Evolutionary conservation across 2,797 vertebrate genomes (phyloP), one percentile per base, ranked within the genome.

Genomic region (Geotrypetes seraphini): DNA sequence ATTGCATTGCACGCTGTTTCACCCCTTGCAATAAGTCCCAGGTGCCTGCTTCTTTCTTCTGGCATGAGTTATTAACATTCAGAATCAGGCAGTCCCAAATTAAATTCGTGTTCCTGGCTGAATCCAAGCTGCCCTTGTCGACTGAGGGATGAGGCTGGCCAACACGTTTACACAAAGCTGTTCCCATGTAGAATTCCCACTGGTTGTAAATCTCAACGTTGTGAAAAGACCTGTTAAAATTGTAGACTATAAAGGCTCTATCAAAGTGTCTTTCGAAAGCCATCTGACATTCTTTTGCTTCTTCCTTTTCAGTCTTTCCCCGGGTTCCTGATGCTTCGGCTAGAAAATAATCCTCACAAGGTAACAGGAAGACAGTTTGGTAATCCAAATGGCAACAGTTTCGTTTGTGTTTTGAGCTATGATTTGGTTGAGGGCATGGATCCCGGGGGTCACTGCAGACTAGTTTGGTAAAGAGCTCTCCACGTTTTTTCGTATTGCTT

Each of bases 401-500:
- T n/a, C n/a, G n/a, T n/a, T n/a, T n/a, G n/a, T n/a, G n/a, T n/a
- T n/a, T n/a, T n/a, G n/a, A n/a, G n/a, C n/a, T n/a, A n/a, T n/a
- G n/a, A n/a, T n/a, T n/a, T n/a, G n/a, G n/a, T n/a, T n/a, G n/a
- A n/a, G n/a, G n/a, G n/a, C n/a, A n/a, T n/a, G n/a, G n/a, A n/a
- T n/a, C n/a, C n/a, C n/a, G n/a, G n/a, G n/a, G n/a, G n/a, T n/a
- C n/a, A n/a, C n/a, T n/a, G n/a, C n/a, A n/a, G n/a, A n/a, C n/a
- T n/a, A n/a, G n/a, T n/a, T n/a, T n/a, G n/a, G n/a, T n/a, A n/a
- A n/a, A n/a, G n/a, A n/a, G n/a, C n/a, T n/a, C n/a, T n/a, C n/a
- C n/a, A 3, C 9, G 27, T 13, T 21, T 19, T 14, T 14, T 39
- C 36, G 36, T 39, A 46, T 39, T 34, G 43, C 36, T 45, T 12